These are phyloP conservation scores for Desmodus rotundus DNA, from an alignment of 2,113 vertebrate species.

Conservation along the genomic window DNA sequence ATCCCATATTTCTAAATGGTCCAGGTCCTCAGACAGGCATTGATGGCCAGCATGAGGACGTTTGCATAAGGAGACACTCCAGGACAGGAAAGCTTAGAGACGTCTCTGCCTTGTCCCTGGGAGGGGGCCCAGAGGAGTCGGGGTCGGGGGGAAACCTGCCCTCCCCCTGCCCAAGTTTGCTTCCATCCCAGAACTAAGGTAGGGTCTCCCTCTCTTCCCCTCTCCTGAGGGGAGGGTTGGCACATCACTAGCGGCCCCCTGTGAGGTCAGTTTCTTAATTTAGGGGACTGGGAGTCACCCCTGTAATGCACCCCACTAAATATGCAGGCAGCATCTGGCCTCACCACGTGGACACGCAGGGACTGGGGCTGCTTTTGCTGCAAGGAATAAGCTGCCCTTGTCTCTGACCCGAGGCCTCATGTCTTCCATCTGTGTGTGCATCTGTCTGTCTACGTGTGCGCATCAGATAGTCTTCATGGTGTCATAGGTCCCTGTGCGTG, in stretches of 20 bases:
- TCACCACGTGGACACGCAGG: background rate
- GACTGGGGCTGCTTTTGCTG: background rate
- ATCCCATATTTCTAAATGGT: background rate
- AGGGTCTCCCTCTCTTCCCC: background rate
- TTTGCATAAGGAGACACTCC: background rate
- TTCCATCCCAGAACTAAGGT: background rate
- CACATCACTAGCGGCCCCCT: background rate
- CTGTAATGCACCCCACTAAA: background rate
- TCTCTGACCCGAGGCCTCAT: background rate
- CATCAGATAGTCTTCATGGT: background rate
- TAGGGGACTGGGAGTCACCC: background rate
- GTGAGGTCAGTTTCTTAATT: background rate
- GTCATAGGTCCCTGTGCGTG: background rate
- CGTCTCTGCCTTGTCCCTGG: background rate
- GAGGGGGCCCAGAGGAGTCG: background rate
- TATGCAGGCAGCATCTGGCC: background rate
- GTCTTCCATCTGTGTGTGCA: background rate
- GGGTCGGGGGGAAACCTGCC: background rate
- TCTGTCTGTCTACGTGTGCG: background rate
- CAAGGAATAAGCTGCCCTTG: background rate
- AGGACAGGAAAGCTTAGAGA: background rate
- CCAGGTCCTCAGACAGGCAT: background rate
- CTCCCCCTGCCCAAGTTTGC: background rate
- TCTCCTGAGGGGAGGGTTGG: background rate
- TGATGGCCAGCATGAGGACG: background rate